Percentiles rank a stretch among this genome's conserved stretches.
These are phyloP conservation scores for Cheirogaleus medius DNA, from an alignment of 2,113 vertebrate genomes.

Conservation along the genomic window DNA sequence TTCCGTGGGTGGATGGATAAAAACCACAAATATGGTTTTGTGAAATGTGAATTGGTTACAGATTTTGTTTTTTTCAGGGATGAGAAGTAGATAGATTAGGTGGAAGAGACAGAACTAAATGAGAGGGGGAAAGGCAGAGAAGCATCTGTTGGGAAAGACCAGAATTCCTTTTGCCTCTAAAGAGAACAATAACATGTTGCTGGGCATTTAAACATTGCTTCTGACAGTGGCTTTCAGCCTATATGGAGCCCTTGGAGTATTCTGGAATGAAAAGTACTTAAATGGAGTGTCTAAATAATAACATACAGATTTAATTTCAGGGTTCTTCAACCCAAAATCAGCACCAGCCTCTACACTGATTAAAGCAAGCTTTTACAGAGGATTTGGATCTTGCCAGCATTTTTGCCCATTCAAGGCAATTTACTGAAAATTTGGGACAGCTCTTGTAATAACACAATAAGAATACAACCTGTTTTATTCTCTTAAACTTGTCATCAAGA, in stretches of 20 bases:
- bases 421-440: conserved; percentile 70
- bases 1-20: not conserved
- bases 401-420: conserved; percentile 38
- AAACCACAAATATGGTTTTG: not conserved
- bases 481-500: conserved; percentile 74
- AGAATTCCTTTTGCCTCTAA: not conserved
- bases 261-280: conserved; percentile 25
- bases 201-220: not conserved
- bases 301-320: not conserved
- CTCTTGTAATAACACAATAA: conserved; percentile 76
- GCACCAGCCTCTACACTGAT: not conserved
- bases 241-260: not conserved
- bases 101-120: not conserved
- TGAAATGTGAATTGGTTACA: not conserved
- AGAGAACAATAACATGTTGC: not conserved
- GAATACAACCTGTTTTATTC: conserved; percentile 73
- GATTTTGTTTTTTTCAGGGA: not conserved
- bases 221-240: not conserved
- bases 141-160: not conserved
- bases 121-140: not conserved
- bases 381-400: not conserved
- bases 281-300: not conserved
- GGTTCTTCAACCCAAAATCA: not conserved
- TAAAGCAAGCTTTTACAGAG: not conserved
- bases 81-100: not conserved